Conservation (phyloP, 2,113 vertebrate species). For the Crotalus helleri region DNA sequence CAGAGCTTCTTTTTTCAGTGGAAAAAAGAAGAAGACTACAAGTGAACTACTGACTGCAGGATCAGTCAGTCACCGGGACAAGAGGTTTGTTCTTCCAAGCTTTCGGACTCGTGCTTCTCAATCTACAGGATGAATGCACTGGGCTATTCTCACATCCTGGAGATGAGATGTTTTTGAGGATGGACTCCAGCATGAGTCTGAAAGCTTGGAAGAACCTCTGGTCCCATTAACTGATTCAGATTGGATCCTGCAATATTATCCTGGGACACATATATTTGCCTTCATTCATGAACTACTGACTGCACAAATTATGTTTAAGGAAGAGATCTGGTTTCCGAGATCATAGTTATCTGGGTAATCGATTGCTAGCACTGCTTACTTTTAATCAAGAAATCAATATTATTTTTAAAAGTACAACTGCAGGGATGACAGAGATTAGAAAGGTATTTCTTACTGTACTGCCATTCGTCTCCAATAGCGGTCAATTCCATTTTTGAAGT, state of each 20-base stretch:
- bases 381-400: neutral
- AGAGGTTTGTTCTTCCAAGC: neutral
- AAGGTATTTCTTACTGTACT: slow-evolving; percentile 83
- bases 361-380: neutral
- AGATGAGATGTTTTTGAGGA: neutral
- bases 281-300: neutral
- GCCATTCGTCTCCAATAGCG: slow-evolving; percentile 96
- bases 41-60: neutral
- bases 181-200: neutral
- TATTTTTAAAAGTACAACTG: neutral
- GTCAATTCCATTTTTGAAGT: slow-evolving; percentile 99
- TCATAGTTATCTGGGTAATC: neutral
- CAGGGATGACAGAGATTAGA: neutral
- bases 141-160: neutral
- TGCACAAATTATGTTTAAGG: neutral
- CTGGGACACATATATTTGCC: neutral
- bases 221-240: neutral
- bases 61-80: neutral
- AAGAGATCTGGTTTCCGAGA: neutral
- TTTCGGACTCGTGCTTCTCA: neutral
- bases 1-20: neutral
- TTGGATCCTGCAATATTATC: neutral
- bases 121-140: neutral
- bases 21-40: neutral
- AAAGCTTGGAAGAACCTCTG: neutral